Evolutionary conservation across 2,797 vertebrate species (phyloP).

Genomic region (Antrozous pallidus): DNA sequence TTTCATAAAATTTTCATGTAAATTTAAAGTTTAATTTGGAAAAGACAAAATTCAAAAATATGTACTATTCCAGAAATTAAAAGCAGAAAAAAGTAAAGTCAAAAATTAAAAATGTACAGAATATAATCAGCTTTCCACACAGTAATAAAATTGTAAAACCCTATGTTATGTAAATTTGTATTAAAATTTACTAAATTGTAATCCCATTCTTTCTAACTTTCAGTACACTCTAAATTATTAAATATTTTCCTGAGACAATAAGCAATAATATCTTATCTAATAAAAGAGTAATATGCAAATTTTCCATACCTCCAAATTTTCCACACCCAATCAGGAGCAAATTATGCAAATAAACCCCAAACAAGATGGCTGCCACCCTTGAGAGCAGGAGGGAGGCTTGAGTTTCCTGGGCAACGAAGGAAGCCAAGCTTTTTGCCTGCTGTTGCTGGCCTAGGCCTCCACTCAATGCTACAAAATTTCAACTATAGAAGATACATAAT

Average conservation of each 20-base stretch:
- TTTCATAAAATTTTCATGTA: neutral
- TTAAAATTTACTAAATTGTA: neutral
- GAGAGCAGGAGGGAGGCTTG: too few species aligned
- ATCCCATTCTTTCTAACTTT: neutral
- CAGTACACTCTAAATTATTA: neutral
- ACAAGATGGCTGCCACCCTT: too few species aligned
- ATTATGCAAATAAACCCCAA: too few species aligned
- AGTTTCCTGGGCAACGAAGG: too few species aligned
- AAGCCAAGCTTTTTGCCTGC: too few species aligned
- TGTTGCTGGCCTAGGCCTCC: too few species aligned
- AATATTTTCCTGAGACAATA: neutral
- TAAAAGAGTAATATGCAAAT: too few species aligned
- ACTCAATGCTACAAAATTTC: too few species aligned
- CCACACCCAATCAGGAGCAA: too few species aligned
- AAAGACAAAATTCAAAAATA: neutral
- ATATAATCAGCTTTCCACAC: neutral
- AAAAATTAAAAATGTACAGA: neutral
- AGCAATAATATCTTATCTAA: neutral
- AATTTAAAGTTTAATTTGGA: neutral
- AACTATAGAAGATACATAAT: too few species aligned
- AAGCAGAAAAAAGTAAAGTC: neutral
- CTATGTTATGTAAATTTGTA: neutral
- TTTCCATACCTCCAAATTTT: too few species aligned
- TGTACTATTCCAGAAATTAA: neutral
- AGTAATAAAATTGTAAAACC: neutral